Evolutionary conservation across 2,113 vertebrate species (phyloP).

Genomic region (Hoplias malabaricus): DNA sequence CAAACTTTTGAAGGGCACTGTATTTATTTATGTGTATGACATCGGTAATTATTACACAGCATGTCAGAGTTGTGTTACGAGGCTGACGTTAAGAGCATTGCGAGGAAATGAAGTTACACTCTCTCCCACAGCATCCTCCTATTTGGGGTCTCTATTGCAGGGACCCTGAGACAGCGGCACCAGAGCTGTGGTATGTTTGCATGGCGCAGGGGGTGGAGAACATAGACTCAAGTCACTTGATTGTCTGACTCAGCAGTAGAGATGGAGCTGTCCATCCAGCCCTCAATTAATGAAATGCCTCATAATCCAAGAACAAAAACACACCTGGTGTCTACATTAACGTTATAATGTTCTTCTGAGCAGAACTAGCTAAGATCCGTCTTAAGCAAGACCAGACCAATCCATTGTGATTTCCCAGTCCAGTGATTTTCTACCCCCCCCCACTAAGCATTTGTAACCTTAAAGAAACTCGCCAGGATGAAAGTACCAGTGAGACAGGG

Average conservation of each 20-base stretch:
- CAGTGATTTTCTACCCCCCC: background rate
- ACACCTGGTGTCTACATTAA: background rate
- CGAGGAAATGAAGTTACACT: background rate
- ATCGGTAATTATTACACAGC: background rate
- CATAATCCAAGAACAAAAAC: background rate
- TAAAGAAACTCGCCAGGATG: background rate
- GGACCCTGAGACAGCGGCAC: background rate
- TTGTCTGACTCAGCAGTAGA: slow-evolving; percentile 19
- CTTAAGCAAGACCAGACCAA: background rate
- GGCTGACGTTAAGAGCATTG: background rate
- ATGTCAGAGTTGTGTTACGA: background rate
- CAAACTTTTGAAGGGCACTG: background rate
- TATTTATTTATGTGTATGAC: background rate
- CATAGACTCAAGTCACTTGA: background rate
- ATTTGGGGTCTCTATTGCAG: background rate
- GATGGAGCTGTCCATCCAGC: background rate
- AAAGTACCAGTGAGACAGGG: background rate
- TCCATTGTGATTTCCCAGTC: background rate
- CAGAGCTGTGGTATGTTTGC: background rate
- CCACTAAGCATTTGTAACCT: background rate
- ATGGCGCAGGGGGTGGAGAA: background rate
- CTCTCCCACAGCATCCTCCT: background rate
- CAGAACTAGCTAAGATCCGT: background rate
- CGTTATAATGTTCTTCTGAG: background rate
- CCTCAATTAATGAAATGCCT: background rate